Base-by-base conservation (phyloP, 2,888 invertebrate species). In the Tetranychus piercei region DNA sequence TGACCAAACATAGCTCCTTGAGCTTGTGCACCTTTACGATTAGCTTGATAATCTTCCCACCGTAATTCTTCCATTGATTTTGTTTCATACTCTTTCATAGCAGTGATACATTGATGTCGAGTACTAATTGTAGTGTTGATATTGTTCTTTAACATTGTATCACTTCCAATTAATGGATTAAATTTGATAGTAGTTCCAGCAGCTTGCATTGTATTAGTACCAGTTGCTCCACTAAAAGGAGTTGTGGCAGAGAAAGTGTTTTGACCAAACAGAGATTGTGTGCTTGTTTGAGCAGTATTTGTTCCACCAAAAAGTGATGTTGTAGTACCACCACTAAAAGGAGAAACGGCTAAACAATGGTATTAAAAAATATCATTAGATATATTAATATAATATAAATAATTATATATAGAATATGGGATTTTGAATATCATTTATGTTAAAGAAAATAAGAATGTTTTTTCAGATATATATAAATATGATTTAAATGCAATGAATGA, bases 1-100 rank as follows among this genome's bases (percentile, higher is more conserved):
- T 23, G n/a, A 23, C 69, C 20, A 69, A 69, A 69, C 20, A 69
- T 23, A 22, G 69, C 6, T 55, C 55, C 55, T 55, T 55, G 55
- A 7, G 55, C 11, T 55, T 55, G 55, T 15, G 11, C 6, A 55
- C 76, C 85, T 66, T 96, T 96, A 4, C 95, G 85, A 74, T 92
- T 92, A 0, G 91, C 91, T 43, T 87, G 83, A 82, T 99, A 99
- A 83, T 99, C 97, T 81, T 97, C 97, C 75, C 90, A 84, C 11
- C 97, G 87, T 6, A 99, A 84, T 82, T 99, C 99, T 84, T 99
- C 99, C 43, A 97, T 83, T 0, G 93, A 93, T 82, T 97, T 99
- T 73, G 82, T 83, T 81, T 97, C 96, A 81, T 97, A 99, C 81
- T 97, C 95, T 84, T 95, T 94, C 99, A 99, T 99, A 76, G 93